Base-by-base conservation (phyloP, 2,113 vertebrate genomes). In the Glaucomys volans region DNA sequence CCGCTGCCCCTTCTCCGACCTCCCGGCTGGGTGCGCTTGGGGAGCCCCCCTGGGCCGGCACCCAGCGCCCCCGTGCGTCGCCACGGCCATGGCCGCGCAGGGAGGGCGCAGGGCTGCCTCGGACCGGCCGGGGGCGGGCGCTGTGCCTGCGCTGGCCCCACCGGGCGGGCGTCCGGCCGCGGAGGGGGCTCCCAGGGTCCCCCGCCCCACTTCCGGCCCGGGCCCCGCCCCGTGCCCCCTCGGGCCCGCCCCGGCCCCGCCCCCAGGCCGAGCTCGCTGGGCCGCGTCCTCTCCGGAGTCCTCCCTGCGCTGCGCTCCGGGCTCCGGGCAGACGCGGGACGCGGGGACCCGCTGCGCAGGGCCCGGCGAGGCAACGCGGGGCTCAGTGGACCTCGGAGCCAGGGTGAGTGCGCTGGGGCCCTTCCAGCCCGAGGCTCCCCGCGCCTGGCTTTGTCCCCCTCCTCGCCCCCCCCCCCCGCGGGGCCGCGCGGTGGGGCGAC, bases 401-500 rank as follows among this genome's bases (percentile, higher is more conserved):
- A 59, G 88, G 96, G 97, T 97, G 96, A 98, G 97, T 97, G 96
- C 74, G 42, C 64, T 85, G 28, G 30, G 84, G 42, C n/a, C 1
- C 87, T 54, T 24, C 18, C 54, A 22, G 12, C n/a, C 42, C 50
- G 3, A 59, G 86, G 62, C 67, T 75, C 9, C 0, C 76, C 50
- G 20, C 26, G 8, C 64, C 7, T 50, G 52, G 94, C 95, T 90
- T 95, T 90, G 95, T 89, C 75, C 88, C 83, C 54, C 4, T 50
- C 32, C 35, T 74, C 5, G 28, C 28, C 28, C 42, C 44, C 35
- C 10, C 28, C 28, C 42, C 44, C 35, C 10, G 18, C 44, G 22
- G 1, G 62, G 50, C 66, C 62, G 40, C 76, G 67, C 62, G 11
- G 72, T 17, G 35, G 40, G 81, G 92, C 50, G 54, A 30, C 47